A percentile compares a stretch with the other conserved stretches of the same genome.
Evolutionary conservation across 1,140 invertebrate species (phyloP).

Genomic region (Eumaeus atala): DNA sequence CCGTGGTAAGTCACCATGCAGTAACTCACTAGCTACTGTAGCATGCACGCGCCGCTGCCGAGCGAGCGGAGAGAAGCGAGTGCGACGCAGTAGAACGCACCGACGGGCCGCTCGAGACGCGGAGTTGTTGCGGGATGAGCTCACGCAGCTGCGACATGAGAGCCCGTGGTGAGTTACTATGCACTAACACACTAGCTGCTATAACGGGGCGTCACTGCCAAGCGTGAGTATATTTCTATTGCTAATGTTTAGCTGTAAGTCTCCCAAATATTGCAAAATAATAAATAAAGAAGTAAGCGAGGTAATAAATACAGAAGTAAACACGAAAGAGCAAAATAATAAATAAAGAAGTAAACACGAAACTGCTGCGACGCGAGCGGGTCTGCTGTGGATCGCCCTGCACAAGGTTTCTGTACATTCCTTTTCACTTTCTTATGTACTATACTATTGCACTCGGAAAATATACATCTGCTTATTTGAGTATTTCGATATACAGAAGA

Average conservation of each 20-base stretch:
- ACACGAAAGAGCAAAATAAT: conserved; percentile 77
- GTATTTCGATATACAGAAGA: conserved; percentile 40
- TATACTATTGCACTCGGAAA: conserved; percentile 32
- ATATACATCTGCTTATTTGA: background rate
- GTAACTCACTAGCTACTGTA: too few species aligned
- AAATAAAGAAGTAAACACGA: too few species aligned
- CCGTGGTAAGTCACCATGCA: too few species aligned
- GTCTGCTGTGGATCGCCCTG: too few species aligned
- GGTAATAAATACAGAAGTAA: too few species aligned
- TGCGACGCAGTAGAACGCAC: conserved; percentile 74
- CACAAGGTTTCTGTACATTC: too few species aligned
- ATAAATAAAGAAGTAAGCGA: too few species aligned
- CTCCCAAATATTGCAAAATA: too few species aligned
- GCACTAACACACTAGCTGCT: too few species aligned
- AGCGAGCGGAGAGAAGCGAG: conserved; percentile 55
- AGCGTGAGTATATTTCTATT: conserved; percentile 40
- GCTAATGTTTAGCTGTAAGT: too few species aligned
- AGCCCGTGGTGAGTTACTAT: too few species aligned
- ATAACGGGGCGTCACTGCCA: conserved; percentile 75
- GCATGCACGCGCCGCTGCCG: conserved; percentile 74
- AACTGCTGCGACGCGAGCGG: conserved; percentile 81
- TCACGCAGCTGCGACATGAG: conserved; percentile 82
- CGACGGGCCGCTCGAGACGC: conserved; percentile 73
- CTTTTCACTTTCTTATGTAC: too few species aligned
- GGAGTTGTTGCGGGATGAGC: conserved; percentile 71